phyloP scores from a whole-genome alignment of 2,797 vertebrate species.

The Arctocebus calabarensis region DNA sequence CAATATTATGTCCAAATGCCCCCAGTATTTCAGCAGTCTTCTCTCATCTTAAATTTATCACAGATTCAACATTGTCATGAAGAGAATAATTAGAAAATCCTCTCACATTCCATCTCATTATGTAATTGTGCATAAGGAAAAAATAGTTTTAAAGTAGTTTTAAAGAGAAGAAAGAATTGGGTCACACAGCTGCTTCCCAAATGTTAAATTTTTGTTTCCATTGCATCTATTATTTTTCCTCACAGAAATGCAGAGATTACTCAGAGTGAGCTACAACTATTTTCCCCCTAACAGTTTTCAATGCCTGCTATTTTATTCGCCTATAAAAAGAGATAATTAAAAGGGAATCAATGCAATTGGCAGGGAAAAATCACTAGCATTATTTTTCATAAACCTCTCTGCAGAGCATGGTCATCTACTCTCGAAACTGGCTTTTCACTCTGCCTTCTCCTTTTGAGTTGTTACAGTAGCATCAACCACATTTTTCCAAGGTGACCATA shows the following conservation, averaged over 20 bases:
- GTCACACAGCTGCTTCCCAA: slow-evolving; percentile 61
- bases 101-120: slow-evolving; percentile 38
- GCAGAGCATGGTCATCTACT: not conserved
- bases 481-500: slow-evolving; percentile 18
- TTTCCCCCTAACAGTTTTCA: slow-evolving; percentile 8
- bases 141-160: slow-evolving; percentile 50
- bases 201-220: slow-evolving; percentile 39
- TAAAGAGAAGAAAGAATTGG: slow-evolving; percentile 57
- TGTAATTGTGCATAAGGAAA: slow-evolving; percentile 57
- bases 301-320: slow-evolving; percentile 53
- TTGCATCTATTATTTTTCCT: slow-evolving; percentile 53
- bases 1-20: not conserved
- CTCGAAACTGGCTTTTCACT: not conserved
- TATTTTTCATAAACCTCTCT: slow-evolving; percentile 1
- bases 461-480: not conserved
- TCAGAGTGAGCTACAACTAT: slow-evolving; percentile 30
- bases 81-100: slow-evolving; percentile 45
- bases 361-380: not conserved
- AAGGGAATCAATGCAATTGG: slow-evolving; percentile 23
- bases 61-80: slow-evolving; percentile 49
- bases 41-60: slow-evolving; percentile 42
- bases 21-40: not conserved
- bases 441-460: not conserved
- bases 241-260: slow-evolving; percentile 34
- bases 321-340: slow-evolving; percentile 32